Base-by-base conservation (phyloP, 2,888 invertebrate species). In the Nebria brevicollis region DNA sequence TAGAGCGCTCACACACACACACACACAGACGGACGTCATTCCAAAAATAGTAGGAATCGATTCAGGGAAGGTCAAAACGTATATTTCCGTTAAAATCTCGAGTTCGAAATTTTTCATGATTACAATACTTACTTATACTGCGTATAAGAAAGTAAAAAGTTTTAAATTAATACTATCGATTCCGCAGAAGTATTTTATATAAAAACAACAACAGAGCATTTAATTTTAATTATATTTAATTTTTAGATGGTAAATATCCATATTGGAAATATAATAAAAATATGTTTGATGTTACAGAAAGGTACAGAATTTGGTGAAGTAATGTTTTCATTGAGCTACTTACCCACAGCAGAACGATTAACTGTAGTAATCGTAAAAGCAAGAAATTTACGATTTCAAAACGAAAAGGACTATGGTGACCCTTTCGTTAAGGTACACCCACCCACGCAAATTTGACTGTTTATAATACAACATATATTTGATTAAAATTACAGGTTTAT, bases 291-390 rank as follows among this genome's bases (percentile, higher is more conserved):
- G 82, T 85, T 86, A 64, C 88, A 93, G 91, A 92, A 90, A 87
- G 91, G 92, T 26, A 92, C 94, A 5, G 93, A 94, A 86, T 92
- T 93, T 86, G 96, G 96, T 7, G 95, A 96, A 87, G 89, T 96
- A 25, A 93, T 95, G 93, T 95, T 96, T 87, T 95, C 95, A 0
- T 88, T 96, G 75, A 95, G 94, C 86, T 96, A 96, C 86, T 90
- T 95, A 83, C 95, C 95, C 20, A 96, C 95, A 3, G 95, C 95
- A 8, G 95, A 95, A 87, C 90, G 95, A 76, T 91, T 96, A 25
- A 96, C 95, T 1, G 92, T 94, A 25, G 94, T 94, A 20, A 91
- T 94, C 15, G 95, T 95, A 0, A 95, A 95, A 88, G 95, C 94
- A 0, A 90, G 95, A 82, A 95, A 94, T 88, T 90, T 95, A 34